phyloP scores from a whole-genome alignment of 2,113 vertebrate species.

The Ptilonorhynchus violaceus region DNA sequence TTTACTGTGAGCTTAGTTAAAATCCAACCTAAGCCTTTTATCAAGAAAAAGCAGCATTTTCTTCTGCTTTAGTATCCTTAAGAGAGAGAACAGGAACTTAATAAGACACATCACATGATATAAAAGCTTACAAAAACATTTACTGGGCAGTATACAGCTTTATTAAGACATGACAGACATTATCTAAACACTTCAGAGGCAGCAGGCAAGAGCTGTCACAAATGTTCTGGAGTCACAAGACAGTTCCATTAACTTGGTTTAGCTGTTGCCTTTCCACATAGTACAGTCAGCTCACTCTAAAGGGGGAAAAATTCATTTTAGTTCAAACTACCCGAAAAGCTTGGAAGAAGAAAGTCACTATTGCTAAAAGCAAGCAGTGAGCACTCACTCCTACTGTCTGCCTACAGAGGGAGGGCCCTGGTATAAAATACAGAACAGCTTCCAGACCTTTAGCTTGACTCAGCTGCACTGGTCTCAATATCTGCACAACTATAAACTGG shows the following conservation, averaged over 20 bases:
- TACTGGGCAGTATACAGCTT: not conserved
- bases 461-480: not conserved
- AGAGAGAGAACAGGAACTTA: not conserved
- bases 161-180: not conserved
- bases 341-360: not conserved
- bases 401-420: not conserved
- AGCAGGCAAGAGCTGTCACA: not conserved
- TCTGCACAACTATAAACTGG: not conserved
- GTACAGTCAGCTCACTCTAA: slow-evolving; percentile 63
- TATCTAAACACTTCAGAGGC: not conserved
- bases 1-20: not conserved
- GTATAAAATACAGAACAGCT: not conserved
- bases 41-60: not conserved
- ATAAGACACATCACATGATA: not conserved
- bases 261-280: slow-evolving; percentile 62
- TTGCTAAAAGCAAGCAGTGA: not conserved
- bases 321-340: not conserved
- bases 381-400: not conserved
- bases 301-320: not conserved
- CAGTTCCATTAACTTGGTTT: slow-evolving; percentile 23
- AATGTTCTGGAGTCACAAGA: not conserved
- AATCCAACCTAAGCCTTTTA: not conserved
- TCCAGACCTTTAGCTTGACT: not conserved
- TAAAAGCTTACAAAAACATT: not conserved
- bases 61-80: not conserved